Base-by-base conservation (phyloP, 2,113 vertebrate species). In the Myxocyprinus asiaticus region DNA sequence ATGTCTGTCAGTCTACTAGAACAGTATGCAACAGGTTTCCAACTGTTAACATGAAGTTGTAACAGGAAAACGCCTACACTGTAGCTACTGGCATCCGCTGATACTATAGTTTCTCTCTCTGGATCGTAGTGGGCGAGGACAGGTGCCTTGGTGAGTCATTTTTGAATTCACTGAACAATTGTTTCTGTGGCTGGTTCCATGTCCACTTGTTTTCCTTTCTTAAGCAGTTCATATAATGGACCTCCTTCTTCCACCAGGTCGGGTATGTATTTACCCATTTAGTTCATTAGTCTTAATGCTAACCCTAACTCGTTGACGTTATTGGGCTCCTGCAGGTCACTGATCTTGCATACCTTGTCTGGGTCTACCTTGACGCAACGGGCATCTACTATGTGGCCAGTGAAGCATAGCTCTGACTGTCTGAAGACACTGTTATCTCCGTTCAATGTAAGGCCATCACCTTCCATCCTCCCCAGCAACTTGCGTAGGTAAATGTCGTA, bases 31-130 rank as follows among this genome's bases (percentile, higher is more conserved):
- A 33, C 22, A 33, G 22, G 22, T 33, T 33, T 33, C 22, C 63
- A 79, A 42, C 45, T 15, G 7, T 33, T 47, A 0, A 7, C 48
- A 6, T 81, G 67, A 9, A 33, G 22, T 11, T 82, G 77, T 1
- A 82, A 48, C 4, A 78, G 77, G 1, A 81, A 22, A 2, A 71
- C 68, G 0, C 68, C 59, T 4, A 83, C n/a, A 2, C 81, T 12
- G 3, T 83, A 81, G 9, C 80, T 80, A 62, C 56, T 82, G 1
- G 68, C 69, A 45, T 85, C 74, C 12, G 66, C 75, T 45, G 82
- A 76, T 11, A 79, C 71, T 7, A 33, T 67, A 5, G 74, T 78
- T 44, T 53, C 61, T 74, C 14, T 42, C n/a, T 6, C 17, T 0
- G 50, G 3, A 44, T 68, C 69, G 12, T 69, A 83, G 12, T 61